Evolutionary conservation across 1,140 invertebrate genomes (phyloP).

Genomic region (Macrosteles quadrilineatus): DNA sequence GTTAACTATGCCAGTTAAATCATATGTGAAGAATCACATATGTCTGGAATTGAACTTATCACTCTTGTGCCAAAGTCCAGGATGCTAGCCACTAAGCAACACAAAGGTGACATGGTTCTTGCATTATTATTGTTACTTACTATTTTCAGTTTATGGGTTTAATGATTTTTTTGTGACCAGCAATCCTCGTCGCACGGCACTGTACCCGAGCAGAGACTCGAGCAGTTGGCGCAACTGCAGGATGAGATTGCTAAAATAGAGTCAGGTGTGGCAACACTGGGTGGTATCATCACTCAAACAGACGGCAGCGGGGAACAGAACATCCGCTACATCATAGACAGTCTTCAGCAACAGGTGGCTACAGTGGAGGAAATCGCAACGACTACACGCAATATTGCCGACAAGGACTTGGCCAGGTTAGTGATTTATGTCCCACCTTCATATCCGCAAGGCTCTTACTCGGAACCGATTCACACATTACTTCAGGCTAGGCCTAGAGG

Average conservation of each 20-base stretch:
- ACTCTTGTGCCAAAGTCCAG: too few species aligned
- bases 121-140: too few species aligned
- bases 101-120: too few species aligned
- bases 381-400: conserved; percentile 49
- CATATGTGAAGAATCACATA: too few species aligned
- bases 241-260: conserved; percentile 60
- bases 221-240: conserved; percentile 48
- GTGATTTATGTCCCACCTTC: too few species aligned
- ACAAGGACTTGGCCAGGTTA: conserved; percentile 55
- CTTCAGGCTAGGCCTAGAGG: too few species aligned
- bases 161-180: background rate
- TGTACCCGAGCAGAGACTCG: conserved; percentile 31
- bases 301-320: conserved; percentile 21
- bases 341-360: conserved; percentile 30
- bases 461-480: too few species aligned
- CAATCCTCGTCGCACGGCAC: conserved; percentile 29
- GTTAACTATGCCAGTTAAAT: too few species aligned
- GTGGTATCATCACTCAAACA: background rate
- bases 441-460: too few species aligned
- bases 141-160: too few species aligned
- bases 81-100: too few species aligned
- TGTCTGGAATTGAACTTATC: too few species aligned
- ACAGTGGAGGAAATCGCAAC: conserved; percentile 16
- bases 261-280: conserved; percentile 49
- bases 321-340: conserved; percentile 22